Evolutionary conservation across 2,888 invertebrate genomes (phyloP), one percentile per base, ranked within the genome.

Genomic region (Zhuqinia jingwanae): DNA sequence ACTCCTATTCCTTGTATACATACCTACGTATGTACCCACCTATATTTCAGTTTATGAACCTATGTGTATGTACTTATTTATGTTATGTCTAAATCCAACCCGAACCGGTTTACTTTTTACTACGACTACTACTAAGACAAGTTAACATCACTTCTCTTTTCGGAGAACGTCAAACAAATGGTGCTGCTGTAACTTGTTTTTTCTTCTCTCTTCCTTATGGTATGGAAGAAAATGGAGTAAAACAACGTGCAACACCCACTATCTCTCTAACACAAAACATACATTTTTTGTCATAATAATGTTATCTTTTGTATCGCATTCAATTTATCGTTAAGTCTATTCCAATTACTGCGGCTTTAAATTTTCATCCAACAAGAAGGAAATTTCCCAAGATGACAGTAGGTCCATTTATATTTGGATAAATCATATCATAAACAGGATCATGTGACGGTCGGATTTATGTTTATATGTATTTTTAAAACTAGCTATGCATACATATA

Each of bases 271-370:
- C n/a, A n/a, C n/a, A n/a, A n/a, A n/a, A 36, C 36, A 36, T 36
- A 36, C 8, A n/a, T 36, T 36, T 36, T 36, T 36, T 36, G 36
- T 36, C 36, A 36, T 36, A 36, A 6, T 36, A 36, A 3, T 36
- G 8, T n/a, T 6, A 36, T 36, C 36, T 36, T 36, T 36, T 36
- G 36, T 36, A 36, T 36, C 36, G 36, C 36, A 36, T 50, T 50
- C 70, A 70, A 70, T 70, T 70, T 70, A 70, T 70, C 45, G 22
- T 25, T 25, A 25, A 47, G 70, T 70, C 70, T 22, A 13, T 50
- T 70, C 22, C 47, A 47, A 70, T 70, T 70, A 70, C 13, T 6
- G 1, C 25, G 15, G 47, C 70, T 70, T 70, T 47, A 70, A 70
- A 70, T 68, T 70, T 70, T 70, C 47, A 70, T 70, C n/a, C 47